Base-by-base conservation (phyloP, 2,888 invertebrate genomes). In the Euclidia mi region DNA sequence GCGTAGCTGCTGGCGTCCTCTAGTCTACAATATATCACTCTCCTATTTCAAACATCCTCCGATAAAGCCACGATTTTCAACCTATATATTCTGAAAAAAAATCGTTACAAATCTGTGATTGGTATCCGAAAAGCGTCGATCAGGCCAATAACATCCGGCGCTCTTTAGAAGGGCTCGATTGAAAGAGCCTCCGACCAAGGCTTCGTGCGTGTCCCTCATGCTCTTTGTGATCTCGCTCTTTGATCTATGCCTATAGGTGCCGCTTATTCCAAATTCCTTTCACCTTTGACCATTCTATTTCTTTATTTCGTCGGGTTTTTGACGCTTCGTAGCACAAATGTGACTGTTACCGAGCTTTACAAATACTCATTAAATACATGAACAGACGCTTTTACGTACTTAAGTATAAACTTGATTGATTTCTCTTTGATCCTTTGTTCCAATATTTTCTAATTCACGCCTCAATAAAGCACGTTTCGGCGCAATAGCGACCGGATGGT, bases 211-310 rank as follows among this genome's bases (percentile, higher is more conserved):
- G 80, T 81, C 79, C 74, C 76, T 65, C 70, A 66, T 58, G 76
- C 73, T 73, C 84, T 88, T 87, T 86, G 84, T 84, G 75, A 74
- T 71, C 65, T 67, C 66, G 71, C 65, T 76, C 84, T 87, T 88
- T 86, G 85, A 87, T 87, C 83, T 84, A 47, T 69, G 65, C 64
- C 57, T 76, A 62, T 65, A 80, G 73, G 76, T 80, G 80, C 73
- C 79, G 76, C 75, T 75, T 85, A 79, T 84, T 80, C 70, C 77
- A 57, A 81, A 83, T 88, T 79, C 79, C 78, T 81, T 83, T 83
- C 79, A 83, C 84, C 84, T 88, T 88, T 86, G 84, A 80, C 87
- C 84, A 83, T 84, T 82, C 61, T 79, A 77, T 71, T 78, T 71
- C 72, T 81, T 72, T 81, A 65, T 64, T 64, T 61, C 40, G 47